phyloP scores from a whole-genome alignment of 2,113 vertebrate genomes.

The Aspiorhynchus laticeps region DNA sequence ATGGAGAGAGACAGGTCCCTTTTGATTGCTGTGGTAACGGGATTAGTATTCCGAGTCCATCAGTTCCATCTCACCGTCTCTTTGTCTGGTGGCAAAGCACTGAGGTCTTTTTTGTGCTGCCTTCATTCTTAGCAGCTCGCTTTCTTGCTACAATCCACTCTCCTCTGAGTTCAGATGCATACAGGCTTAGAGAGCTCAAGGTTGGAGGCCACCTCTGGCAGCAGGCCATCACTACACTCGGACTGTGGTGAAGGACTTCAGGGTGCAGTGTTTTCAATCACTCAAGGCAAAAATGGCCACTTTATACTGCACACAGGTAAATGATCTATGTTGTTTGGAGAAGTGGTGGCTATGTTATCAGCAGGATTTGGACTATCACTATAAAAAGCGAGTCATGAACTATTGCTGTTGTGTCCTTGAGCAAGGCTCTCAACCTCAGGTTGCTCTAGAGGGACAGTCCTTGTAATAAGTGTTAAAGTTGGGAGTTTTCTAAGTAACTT shows the following conservation, averaged over 20 bases:
- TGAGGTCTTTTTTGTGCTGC: conserved; percentile 59
- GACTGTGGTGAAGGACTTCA: conserved; percentile 46
- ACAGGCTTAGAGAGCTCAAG: conserved; percentile 51
- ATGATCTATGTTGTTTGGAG: not conserved
- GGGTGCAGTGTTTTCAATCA: conserved; percentile 37
- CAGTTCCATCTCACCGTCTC: conserved; percentile 55
- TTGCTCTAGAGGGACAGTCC: not conserved
- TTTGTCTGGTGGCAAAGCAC: conserved; percentile 56
- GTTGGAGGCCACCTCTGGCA: conserved; percentile 43
- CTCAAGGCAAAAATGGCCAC: conserved; percentile 27
- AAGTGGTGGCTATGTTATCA: not conserved
- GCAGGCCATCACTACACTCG: conserved; percentile 4
- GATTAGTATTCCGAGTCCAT: conserved; percentile 61
- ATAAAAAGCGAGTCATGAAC: not conserved
- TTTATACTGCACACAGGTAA: conserved; percentile 2
- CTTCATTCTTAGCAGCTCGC: conserved; percentile 35
- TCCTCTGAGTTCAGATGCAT: conserved; percentile 30
- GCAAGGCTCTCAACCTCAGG: not conserved
- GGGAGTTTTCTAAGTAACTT: not conserved
- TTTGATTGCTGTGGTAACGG: conserved; percentile 61
- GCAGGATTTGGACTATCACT: not conserved
- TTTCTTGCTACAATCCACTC: conserved; percentile 49
- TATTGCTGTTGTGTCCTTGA: not conserved
- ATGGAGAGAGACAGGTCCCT: conserved; percentile 30
- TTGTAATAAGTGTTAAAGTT: not conserved